Evolutionary conservation across 2,888 invertebrate species (phyloP), one percentile per base, ranked within the genome.

Genomic region (Meiosimyza decipiens): DNA sequence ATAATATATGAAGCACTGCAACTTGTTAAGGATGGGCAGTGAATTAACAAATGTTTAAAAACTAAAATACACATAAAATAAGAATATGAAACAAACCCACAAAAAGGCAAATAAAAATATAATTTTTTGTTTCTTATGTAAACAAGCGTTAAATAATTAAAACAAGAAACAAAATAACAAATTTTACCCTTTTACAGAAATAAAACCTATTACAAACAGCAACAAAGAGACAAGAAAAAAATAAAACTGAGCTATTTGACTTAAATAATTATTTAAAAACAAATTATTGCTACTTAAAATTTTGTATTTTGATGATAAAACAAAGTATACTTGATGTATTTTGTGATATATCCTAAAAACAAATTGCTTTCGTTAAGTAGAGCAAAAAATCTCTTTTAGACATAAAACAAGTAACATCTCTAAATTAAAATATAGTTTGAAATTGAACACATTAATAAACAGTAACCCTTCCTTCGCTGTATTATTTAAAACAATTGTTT

Each of bases 11-110:
- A 40, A 62, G 62, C 52, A 62, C 40, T 40, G 40, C 40, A 40
- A 40, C 40, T 40, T 62, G n/a, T 59, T 57, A 52, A n/a, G 50
- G 51, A 40, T 63, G 13, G 11, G 55, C 71, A 71, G 49, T 12
- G 15, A 47, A 68, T 40, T 40, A n/a, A 57, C 28, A 51, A 60
- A 50, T 7, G 3, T 40, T 47, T 59, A 49, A 49, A 69, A 47
- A 6, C 67, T 22, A 71, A 71, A 54, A 64, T 28, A 67, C 16
- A 55, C n/a, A 49, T 54, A 16, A 67, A 67, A 54, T 67, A 54
- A 67, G 57, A 40, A 16, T 49, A 22, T 57, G 72, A 66, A 59
- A 54, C 40, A 52, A 66, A 66, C 33, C 65, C 28, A 65, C 16
- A 51, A 66, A 66, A n/a, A 9, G 40, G 9, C 6, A 40, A 28